Conservation (phyloP, 2,888 invertebrate species). For the Cyclophora albipunctata region DNA sequence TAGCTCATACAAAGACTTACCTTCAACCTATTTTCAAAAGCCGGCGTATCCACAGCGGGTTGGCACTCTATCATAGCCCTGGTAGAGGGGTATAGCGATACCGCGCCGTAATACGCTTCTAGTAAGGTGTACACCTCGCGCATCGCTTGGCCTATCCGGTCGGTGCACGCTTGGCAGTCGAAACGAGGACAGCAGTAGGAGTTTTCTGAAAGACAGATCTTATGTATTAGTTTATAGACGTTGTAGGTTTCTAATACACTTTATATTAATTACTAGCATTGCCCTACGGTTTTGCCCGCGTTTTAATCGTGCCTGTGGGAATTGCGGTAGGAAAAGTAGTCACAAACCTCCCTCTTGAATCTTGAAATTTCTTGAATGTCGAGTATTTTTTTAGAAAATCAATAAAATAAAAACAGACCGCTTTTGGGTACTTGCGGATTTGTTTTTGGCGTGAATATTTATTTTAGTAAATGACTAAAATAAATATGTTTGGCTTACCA, state of each 20-base stretch:
- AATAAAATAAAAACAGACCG: no score
- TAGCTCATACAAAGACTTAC: slow-evolving; percentile 24
- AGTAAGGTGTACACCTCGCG: slow-evolving; percentile 83
- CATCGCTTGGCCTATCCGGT: slow-evolving; percentile 83
- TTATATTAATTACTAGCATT: background rate
- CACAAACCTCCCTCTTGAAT: no score
- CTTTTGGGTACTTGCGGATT: no score
- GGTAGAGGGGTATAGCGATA: slow-evolving; percentile 88
- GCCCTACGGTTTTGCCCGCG: no score
- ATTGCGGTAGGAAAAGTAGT: no score
- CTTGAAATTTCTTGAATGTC: no score
- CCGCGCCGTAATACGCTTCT: slow-evolving; percentile 83
- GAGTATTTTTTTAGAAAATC: no score
- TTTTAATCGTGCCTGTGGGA: no score
- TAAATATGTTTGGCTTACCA: slow-evolving; percentile 12
- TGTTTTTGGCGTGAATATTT: no score
- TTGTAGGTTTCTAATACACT: no score
- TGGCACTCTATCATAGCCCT: slow-evolving; percentile 85
- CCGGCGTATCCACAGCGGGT: slow-evolving; percentile 79
- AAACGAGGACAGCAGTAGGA: slow-evolving; percentile 80
- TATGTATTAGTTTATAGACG: no score
- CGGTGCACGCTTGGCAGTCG: slow-evolving; percentile 81
- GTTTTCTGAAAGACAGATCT: slow-evolving; percentile 5
- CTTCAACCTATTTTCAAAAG: slow-evolving; percentile 81
- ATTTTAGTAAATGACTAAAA: no score